These are phyloP conservation scores for Taeniopygia guttata DNA, from an alignment of 2,797 vertebrate species.

Conservation along the genomic window DNA sequence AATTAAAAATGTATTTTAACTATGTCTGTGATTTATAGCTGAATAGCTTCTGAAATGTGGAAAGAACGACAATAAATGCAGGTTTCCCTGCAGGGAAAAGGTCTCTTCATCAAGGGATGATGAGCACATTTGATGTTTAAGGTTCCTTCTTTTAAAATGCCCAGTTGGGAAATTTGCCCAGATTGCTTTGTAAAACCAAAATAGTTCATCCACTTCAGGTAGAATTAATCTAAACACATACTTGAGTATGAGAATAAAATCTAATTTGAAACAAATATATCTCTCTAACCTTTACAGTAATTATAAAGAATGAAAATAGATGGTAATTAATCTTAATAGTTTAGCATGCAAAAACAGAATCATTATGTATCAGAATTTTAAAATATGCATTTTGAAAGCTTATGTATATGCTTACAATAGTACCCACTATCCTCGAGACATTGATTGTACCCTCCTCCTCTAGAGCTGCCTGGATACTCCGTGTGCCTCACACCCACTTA, in stretches of 20 bases:
- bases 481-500: neutral
- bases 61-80: neutral
- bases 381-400: neutral
- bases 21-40: neutral
- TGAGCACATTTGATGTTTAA: neutral
- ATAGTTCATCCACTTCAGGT: neutral
- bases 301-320: slow-evolving; percentile 34
- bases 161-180: slow-evolving; percentile 24
- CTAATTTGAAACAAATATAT: slow-evolving; percentile 22
- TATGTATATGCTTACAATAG: neutral
- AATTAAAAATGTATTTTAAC: slow-evolving; percentile 27
- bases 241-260: slow-evolving; percentile 15
- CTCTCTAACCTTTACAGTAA: slow-evolving; percentile 12
- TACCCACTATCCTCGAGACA: neutral
- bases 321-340: neutral
- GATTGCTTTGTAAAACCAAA: slow-evolving; percentile 29
- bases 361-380: neutral
- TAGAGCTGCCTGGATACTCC: neutral
- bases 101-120: neutral
- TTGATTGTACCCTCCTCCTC: neutral
- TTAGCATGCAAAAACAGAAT: neutral
- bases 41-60: neutral
- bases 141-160: slow-evolving; percentile 23
- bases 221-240: neutral
- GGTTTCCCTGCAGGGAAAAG: neutral